Base-by-base conservation (phyloP, 2,888 invertebrate genomes). In the Dryocosmus kuriphilus region DNA sequence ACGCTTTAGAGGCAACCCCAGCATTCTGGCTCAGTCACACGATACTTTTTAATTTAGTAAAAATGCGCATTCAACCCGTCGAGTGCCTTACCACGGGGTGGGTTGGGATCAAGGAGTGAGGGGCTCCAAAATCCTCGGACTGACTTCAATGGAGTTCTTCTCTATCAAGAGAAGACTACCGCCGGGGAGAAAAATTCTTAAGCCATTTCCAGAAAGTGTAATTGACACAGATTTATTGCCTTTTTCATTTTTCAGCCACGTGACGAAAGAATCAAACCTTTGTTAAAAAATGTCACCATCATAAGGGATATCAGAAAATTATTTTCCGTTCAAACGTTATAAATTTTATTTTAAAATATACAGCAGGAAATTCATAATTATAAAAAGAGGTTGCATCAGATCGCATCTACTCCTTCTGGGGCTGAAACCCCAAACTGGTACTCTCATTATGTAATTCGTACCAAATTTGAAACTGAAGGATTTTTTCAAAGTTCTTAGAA, bases 21-120 rank as follows among this genome's bases (percentile, higher is more conserved):
- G 83, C 85, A 83, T 88, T 85, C 88, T 86, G 87, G 87, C 87
- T 85, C 89, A 89, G 89, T 90, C 89, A 88, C 89, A 89, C 89
- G 90, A 90, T 90, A 90, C 90, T 91, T 91, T 91, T 91, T 91
- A 91, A 91, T 91, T 91, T 90, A 89, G 88, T 90, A 89, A 91
- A 90, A 91, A 91, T 91, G 90, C 88, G 88, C 90, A 89, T 90
- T 90, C 90, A 86, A 89, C 85, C 85, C 86, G 86, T 87, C 85
- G 86, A 88, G 85, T 88, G 86, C 80, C 83, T 71, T 71, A 71
- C 83, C 75, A 77, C 57, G 77, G 80, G 80, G 80, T 82, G 83
- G 81, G 77, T 83, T 83, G 80, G 81, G 80, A 78, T 75, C 71
- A 74, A 41, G 77, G 30, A 46, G 77, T 73, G 71, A 77, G 65